Base-by-base conservation (phyloP, 1,140 invertebrate genomes). In the Cephus cinctus region DNA sequence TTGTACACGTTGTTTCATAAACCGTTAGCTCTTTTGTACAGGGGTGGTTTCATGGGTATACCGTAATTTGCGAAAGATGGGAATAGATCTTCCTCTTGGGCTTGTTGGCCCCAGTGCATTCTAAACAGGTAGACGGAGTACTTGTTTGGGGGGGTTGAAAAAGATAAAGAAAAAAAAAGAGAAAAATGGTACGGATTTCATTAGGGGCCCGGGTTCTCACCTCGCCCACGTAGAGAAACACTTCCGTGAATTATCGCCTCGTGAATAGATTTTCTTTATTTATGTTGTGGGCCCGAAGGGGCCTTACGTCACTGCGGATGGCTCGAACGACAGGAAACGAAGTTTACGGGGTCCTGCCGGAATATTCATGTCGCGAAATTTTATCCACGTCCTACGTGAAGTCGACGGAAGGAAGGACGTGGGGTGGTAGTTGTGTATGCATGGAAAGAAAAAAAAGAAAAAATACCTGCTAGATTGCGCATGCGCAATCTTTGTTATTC, bases 281-380 rank as follows among this genome's bases (percentile, higher is more conserved):
- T 43, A 55, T 55, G 59, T 61, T 56, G 57, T 61, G 54, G 40
- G 50, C 21, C 41, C 42, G 30, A 16, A 18, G 18, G 25, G 15
- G 19, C 18, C 45, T 36, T 39, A 16, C 36, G 39, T 14, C 39
- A 46, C 56, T 51, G 34, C 46, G 38, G 48, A 38, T 31, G 56
- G 39, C 35, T 40, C 47, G 16, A 43, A 52, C 56, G 65, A 54
- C 63, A 67, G 63, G 66, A 71, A 67, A 61, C 58, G 61, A 57
- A 59, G n/a, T n/a, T 61, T 60, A 65, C 57, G 57, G 59, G 50
- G 25, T 40, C 54, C 47, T 47, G 32, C 12, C 40, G 35, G 58
- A 64, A 67, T 69, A 69, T 68, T 67, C 63, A 65, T 65, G 61
- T 52, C 46, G 49, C 56, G 56, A 68, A 67, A 52, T 56, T 57